Percentiles rank a stretch among this genome's conserved stretches.
These are phyloP conservation scores for Gymnoscopelus braueri DNA, from an alignment of 2,797 vertebrate species.

Conservation along the genomic window DNA sequence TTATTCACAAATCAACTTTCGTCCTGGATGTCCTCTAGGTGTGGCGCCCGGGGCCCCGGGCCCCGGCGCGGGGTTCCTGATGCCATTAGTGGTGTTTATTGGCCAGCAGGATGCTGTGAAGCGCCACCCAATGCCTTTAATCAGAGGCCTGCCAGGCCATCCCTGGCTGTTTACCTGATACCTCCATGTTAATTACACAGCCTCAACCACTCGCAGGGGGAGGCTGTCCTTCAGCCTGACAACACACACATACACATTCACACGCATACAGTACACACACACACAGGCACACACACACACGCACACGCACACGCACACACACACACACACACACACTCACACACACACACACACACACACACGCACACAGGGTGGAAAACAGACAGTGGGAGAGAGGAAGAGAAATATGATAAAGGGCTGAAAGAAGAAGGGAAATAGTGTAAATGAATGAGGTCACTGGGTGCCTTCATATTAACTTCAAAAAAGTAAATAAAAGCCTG, in stretches of 20 bases:
- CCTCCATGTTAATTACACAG: conserved; percentile 78
- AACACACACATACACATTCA: conserved; percentile 12
- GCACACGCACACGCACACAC: neutral
- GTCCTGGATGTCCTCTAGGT: conserved; percentile 53
- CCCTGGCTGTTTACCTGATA: conserved; percentile 82
- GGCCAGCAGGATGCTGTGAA: conserved; percentile 77
- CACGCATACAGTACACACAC: neutral
- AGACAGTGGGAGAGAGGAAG: neutral
- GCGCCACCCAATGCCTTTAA: conserved; percentile 78
- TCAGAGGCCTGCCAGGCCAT: conserved; percentile 79
- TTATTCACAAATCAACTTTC: neutral
- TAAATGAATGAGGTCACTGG: neutral
- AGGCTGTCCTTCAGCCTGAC: conserved; percentile 70
- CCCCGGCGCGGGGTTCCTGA: conserved; percentile 21
- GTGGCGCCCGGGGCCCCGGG: conserved; percentile 10
- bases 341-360: neutral
- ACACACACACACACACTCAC: neutral
- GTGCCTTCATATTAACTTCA: neutral
- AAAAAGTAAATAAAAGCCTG: neutral
- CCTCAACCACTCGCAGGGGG: conserved; percentile 62
- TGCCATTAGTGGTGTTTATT: conserved; percentile 72
- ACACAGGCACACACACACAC: too few relatives aligned
- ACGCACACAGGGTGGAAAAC: neutral
- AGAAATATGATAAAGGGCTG: neutral
- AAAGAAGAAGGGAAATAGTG: conserved; percentile 2